Evolutionary conservation across 2,797 vertebrate genomes (phyloP).

Genomic region (Cacajao melanocephalus): DNA sequence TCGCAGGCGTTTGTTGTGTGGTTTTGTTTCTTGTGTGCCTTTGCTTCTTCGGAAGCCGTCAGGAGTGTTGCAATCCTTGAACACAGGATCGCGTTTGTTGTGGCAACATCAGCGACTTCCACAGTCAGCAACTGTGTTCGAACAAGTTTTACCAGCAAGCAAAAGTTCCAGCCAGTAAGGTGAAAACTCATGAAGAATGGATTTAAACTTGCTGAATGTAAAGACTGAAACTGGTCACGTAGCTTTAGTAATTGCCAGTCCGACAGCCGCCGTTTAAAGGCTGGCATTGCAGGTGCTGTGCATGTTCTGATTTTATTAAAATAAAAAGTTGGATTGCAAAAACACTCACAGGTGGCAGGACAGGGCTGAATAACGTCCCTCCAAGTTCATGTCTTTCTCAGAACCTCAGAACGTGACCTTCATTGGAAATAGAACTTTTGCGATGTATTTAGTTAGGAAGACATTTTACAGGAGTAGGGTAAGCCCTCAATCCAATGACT

Average conservation of each 20-base stretch:
- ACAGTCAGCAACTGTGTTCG: no score
- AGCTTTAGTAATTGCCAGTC: not conserved
- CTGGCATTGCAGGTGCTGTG: not conserved
- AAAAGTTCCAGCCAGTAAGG: not conserved
- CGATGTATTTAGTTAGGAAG: no score
- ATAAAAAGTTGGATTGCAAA: not conserved
- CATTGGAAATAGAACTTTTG: not conserved
- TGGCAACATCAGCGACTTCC: fast-evolving
- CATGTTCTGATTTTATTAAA: not conserved
- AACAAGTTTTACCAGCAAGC: not conserved
- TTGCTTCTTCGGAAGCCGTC: not conserved
- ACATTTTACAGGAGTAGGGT: not conserved
- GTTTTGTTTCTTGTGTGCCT: not conserved
- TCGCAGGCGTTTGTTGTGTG: not conserved
- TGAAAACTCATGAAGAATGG: not conserved
- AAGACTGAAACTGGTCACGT: not conserved
- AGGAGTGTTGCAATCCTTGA: not conserved
- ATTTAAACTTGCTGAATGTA: no score
- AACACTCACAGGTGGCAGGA: not conserved
- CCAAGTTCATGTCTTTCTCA: not conserved
- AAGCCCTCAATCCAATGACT: not conserved
- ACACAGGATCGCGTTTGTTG: not conserved
- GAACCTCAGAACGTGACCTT: not conserved
- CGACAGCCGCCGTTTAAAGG: not conserved
- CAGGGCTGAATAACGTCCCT: not conserved